These are phyloP conservation scores for Fukomys damarensis DNA, from an alignment of 2,113 vertebrate genomes.

Conservation along the genomic window DNA sequence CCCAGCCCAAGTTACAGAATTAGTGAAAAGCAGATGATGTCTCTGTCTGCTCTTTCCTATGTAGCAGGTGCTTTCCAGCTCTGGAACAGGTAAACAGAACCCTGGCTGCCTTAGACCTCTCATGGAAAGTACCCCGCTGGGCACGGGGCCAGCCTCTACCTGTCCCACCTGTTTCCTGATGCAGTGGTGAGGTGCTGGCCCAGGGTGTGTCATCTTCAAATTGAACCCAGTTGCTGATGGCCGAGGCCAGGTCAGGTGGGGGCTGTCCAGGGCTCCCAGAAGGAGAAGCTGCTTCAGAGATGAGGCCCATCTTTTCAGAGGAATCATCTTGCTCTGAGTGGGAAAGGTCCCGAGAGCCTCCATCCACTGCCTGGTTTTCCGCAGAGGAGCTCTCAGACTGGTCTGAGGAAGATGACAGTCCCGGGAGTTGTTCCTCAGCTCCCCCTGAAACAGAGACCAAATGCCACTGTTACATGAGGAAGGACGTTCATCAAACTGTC, in stretches of 20 bases:
- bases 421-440: constrained; percentile 70
- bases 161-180: constrained; percentile 80
- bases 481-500: background rate
- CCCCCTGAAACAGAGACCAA: constrained; percentile 75
- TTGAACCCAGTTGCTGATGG: constrained; percentile 88
- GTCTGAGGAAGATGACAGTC: constrained; percentile 82
- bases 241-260: constrained; percentile 75
- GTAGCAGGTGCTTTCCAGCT: background rate
- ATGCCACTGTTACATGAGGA: background rate
- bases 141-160: background rate
- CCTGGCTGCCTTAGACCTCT: background rate
- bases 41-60: background rate
- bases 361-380: constrained; percentile 71
- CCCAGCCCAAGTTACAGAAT: too few relatives aligned
- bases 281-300: constrained; percentile 67
- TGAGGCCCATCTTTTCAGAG: constrained; percentile 73
- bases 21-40: background rate
- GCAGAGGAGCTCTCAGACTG: constrained; percentile 83
- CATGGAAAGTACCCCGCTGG: background rate
- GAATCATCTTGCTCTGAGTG: constrained; percentile 71
- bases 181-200: constrained; percentile 71
- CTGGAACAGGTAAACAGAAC: background rate
- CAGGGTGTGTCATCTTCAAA: constrained; percentile 87
- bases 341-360: constrained; percentile 79
- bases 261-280: constrained; percentile 72